Percentiles rank a stretch among this genome's conserved stretches.
These are phyloP conservation scores for Eupithecia vulgata DNA, from an alignment of 2,888 invertebrate species.

Conservation along the genomic window DNA sequence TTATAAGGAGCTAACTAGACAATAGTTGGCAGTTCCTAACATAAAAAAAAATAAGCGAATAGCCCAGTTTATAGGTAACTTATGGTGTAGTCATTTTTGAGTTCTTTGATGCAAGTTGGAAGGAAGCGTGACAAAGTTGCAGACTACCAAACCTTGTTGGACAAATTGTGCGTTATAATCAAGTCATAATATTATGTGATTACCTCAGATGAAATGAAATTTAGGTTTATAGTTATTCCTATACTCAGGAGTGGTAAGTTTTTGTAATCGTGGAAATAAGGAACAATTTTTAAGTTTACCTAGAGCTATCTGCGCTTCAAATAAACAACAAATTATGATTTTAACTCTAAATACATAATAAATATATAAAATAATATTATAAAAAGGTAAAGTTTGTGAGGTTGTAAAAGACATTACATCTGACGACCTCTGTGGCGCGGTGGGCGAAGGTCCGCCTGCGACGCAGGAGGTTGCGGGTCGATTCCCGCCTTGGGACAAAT, in stretches of 20 bases:
- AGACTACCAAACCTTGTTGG: neutral
- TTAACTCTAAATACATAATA: too few species aligned
- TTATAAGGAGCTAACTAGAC: slow-evolving; percentile 27
- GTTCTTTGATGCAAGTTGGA: neutral
- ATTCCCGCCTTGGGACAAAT: too few species aligned
- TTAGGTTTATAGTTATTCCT: neutral
- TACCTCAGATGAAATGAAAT: neutral
- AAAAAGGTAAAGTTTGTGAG: too few species aligned
- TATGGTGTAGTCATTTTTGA: neutral
- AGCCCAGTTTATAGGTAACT: too few species aligned
- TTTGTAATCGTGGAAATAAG: too few species aligned
- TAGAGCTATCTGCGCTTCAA: neutral
- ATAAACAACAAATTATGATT: too few species aligned
- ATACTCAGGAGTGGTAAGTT: neutral
- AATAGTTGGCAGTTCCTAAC: slow-evolving; percentile 13
- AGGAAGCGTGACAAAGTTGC: neutral
- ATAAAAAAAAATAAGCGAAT: neutral
- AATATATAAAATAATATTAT: too few species aligned
- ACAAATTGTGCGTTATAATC: neutral
- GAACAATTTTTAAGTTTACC: neutral
- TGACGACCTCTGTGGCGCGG: too few species aligned
- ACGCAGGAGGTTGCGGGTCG: too few species aligned
- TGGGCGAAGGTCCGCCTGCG: too few species aligned
- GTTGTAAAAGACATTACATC: too few species aligned
- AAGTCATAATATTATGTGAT: neutral